phyloP scores from a whole-genome alignment of 2,113 vertebrate species.

The Petrocephalus zakoni region DNA sequence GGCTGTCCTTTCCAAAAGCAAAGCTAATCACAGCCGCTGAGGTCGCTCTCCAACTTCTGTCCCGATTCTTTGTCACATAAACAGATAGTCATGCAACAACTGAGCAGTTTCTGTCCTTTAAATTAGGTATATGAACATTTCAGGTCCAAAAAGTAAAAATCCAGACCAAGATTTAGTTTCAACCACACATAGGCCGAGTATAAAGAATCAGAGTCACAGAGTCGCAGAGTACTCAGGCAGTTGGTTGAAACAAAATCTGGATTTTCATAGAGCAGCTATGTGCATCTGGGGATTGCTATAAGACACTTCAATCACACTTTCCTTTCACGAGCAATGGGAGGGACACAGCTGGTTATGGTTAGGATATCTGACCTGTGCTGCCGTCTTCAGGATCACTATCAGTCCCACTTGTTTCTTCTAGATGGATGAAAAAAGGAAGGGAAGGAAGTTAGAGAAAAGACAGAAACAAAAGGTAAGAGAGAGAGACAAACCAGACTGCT shows the following conservation, averaged over 20 bases:
- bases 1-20: background rate
- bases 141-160: background rate
- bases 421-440: constrained; percentile 21
- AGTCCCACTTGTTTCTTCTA: constrained; percentile 88
- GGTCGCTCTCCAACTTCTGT: no score
- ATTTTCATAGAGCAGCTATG: background rate
- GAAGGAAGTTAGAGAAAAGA: background rate
- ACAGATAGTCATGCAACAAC: no score
- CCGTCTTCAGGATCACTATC: constrained; percentile 87
- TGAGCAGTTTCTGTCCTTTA: background rate
- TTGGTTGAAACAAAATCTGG: background rate
- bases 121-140: background rate
- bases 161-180: background rate
- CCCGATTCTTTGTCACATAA: no score
- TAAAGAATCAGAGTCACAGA: background rate
- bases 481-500: background rate
- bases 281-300: background rate
- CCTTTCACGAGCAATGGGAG: no score
- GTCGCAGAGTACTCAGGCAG: background rate
- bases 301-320: background rate
- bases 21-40: no score
- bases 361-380: constrained; percentile 71
- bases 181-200: background rate
- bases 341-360: background rate
- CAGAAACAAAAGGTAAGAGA: constrained; percentile 34